Base-by-base conservation (phyloP, 2,113 vertebrate species). In the Chaetodon trifascialis region DNA sequence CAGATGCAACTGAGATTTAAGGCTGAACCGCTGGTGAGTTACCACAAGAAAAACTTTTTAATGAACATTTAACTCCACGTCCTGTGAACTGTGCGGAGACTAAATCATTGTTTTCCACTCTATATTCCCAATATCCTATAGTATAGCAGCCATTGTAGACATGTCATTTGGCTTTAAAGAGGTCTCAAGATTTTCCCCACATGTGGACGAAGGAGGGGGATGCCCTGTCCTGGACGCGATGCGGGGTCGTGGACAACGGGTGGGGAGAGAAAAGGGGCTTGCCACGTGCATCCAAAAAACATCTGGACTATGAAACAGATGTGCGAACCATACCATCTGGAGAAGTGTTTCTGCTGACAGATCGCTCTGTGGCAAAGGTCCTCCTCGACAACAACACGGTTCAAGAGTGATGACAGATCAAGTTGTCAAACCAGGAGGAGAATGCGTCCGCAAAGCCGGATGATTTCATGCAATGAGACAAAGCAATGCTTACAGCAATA, bases 231-330 rank as follows among this genome's bases (percentile, higher is more conserved):
- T 67, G 52, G 34, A 64, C 2, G 34, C 65, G 76, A 72, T 74
- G 66, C 64, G 67, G 80, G 54, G 83, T 55, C 60, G 69, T 55
- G 60, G 79, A 83, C 42, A 70, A 71, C 11, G 30, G 49, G 80
- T 60, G 76, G 60, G 76, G 75, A 85, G 80, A 70, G 63, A 46
- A 62, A 85, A 60, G 54, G 69, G 68, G 64, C 73, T 79, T 46
- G 86, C 87, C 89, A 93, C 86, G 86, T 91, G 88, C 76, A 77
- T 88, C 76, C 78, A 70, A 90, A 58, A 91, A 91, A 94, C 93
- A 94, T 94, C 90, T 95, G 92, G 85, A 91, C 38, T 69, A 73
- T 85, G 79, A 51, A 83, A 77, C 87, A 92, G 90, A 88, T 83
- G 89, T 82, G 73, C 66, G 42, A 78, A 65, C 49, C 56, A 51